phyloP scores from a whole-genome alignment of 2,113 vertebrate species.

The Sinocyclocheilus rhinocerous region DNA sequence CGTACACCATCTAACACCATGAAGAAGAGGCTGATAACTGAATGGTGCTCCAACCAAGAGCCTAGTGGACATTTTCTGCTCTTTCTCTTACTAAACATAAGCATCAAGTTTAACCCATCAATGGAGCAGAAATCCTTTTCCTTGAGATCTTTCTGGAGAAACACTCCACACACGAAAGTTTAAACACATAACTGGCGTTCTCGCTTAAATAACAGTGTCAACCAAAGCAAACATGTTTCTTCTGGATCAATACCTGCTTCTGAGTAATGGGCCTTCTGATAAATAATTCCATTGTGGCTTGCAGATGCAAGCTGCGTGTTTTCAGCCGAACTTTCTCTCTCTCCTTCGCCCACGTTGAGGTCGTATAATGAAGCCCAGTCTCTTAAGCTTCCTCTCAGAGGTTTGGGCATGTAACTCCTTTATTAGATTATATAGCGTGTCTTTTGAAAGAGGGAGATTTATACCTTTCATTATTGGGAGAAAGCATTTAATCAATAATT shows the following conservation, averaged over 20 bases:
- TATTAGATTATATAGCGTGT: constrained; percentile 75
- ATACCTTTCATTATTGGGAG: constrained; percentile 74
- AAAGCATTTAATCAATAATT: constrained; percentile 77
- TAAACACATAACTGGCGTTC: constrained; percentile 75
- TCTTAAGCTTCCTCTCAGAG: constrained; percentile 61
- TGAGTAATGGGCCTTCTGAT: constrained; percentile 64
- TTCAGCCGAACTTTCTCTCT: not conserved
- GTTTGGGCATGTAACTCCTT: constrained; percentile 64
- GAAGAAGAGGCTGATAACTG: not conserved
- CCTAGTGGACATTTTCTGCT: not conserved
- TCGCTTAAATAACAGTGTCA: constrained; percentile 74
- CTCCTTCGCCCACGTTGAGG: not conserved
- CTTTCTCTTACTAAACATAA: not conserved
- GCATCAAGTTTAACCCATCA: not conserved
- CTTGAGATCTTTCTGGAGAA: not conserved
- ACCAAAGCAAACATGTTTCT: constrained; percentile 67
- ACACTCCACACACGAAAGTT: constrained; percentile 61
- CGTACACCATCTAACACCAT: not conserved
- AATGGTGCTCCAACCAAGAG: not conserved
- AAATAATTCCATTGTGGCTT: constrained; percentile 70
- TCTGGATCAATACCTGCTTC: constrained; percentile 75
- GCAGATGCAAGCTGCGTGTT: constrained; percentile 20
- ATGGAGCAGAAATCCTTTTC: not conserved
- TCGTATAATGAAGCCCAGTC: constrained; percentile 65
- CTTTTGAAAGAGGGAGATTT: constrained; percentile 69